Conservation (phyloP, 2,888 invertebrate genomes). For the Drosophila ustulata region DNA sequence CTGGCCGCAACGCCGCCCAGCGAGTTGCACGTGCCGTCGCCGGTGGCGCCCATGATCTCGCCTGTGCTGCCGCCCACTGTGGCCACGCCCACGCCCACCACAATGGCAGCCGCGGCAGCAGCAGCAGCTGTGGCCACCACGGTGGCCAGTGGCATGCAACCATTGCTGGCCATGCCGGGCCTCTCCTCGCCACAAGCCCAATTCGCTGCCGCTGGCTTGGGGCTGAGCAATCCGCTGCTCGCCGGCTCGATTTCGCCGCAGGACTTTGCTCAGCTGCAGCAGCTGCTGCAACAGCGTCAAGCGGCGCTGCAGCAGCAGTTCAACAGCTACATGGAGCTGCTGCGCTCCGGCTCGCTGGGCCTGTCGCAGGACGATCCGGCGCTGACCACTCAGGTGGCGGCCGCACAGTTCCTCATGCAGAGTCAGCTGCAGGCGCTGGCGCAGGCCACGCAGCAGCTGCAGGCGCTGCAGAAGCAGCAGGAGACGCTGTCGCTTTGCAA, state of each 20-base stretch:
- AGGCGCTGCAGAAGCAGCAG: constrained; percentile 90
- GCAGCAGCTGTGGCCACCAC: constrained; percentile 47
- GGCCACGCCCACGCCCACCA: constrained; percentile 44
- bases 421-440: constrained; percentile 91
- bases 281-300: constrained; percentile 84
- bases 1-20: constrained; percentile 46
- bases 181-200: constrained; percentile 78
- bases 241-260: constrained; percentile 79
- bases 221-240: constrained; percentile 71
- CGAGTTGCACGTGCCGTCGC: constrained; percentile 34
- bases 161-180: constrained; percentile 68
- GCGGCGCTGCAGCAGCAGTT: constrained; percentile 84
- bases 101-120: constrained; percentile 56
- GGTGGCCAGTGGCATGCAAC: constrained; percentile 64
- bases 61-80: constrained; percentile 43
- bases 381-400: constrained; percentile 83
- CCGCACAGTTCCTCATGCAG: constrained; percentile 91
- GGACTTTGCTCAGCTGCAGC: constrained; percentile 83
- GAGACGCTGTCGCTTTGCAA: constrained; percentile 66
- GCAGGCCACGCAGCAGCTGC: constrained; percentile 93
- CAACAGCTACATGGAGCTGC: constrained; percentile 84
- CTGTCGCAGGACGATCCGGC: constrained; percentile 82
- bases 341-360: constrained; percentile 81
- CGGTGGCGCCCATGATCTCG: constrained; percentile 46
- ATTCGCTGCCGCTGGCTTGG: constrained; percentile 73